Conservation (phyloP, 2,113 vertebrate species). For the Muntiacus reevesi region DNA sequence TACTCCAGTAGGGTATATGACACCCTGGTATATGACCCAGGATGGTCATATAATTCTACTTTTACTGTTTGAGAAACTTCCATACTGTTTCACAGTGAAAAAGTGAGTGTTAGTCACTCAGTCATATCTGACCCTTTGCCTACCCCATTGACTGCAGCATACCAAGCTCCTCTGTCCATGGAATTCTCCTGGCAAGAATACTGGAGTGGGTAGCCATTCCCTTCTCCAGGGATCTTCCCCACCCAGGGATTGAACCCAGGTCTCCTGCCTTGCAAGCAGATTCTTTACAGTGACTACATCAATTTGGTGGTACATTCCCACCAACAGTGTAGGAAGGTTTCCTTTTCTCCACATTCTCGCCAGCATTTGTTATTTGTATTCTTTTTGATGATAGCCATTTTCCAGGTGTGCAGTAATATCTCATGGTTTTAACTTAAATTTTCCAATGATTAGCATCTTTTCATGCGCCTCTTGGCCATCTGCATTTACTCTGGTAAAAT, state of each 20-base stretch:
- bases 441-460: not conserved
- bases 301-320: not conserved
- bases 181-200: not conserved
- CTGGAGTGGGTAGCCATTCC: not conserved
- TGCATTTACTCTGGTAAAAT: not conserved
- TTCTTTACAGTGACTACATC: not conserved
- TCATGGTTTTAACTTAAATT: not conserved
- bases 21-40: not conserved
- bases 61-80: not conserved
- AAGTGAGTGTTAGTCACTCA: not conserved
- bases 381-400: not conserved
- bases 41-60: not conserved
- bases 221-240: not conserved
- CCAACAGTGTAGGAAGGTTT: not conserved
- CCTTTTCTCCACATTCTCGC: not conserved
- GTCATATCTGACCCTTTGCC: not conserved
- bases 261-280: not conserved
- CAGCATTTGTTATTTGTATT: not conserved
- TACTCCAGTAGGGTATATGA: not conserved
- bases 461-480: not conserved
- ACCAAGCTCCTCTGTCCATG: not conserved
- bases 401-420: not conserved
- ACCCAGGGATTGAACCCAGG: not conserved
- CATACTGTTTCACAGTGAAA: not conserved
- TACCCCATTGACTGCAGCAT: fast-evolving